Conservation (phyloP, 2,113 vertebrate genomes). For the Pleuronectes platessa region DNA sequence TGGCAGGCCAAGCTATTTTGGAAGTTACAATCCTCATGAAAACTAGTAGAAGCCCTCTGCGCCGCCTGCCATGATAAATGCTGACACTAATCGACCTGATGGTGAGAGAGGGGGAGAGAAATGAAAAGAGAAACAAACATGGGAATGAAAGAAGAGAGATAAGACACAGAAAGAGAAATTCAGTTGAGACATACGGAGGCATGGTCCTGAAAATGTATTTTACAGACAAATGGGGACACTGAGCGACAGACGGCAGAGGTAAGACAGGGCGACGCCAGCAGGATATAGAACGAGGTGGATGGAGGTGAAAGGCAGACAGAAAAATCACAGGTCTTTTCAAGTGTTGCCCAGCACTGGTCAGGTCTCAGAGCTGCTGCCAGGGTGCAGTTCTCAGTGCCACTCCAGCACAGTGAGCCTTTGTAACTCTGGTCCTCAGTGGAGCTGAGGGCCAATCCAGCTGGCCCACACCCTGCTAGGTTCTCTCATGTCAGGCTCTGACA, state of each 20-base stretch:
- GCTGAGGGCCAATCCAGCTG: conserved; percentile 61
- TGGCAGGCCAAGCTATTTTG: conserved; percentile 54
- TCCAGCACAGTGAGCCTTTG: conserved; percentile 73
- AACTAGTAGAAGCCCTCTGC: conserved; percentile 1
- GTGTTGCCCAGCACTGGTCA: conserved; percentile 57
- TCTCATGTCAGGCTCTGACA: conserved; percentile 59
- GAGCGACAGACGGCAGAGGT: neutral
- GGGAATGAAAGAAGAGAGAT: neutral
- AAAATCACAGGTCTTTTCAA: conserved; percentile 63
- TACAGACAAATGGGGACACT: neutral
- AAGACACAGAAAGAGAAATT: neutral
- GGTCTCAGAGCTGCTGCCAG: conserved; percentile 63
- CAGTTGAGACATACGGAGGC: too few species aligned
- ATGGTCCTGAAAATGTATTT: conserved; percentile 1
- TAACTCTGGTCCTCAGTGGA: conserved; percentile 64
- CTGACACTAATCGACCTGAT: conserved; percentile 8
- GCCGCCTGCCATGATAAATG: conserved; percentile 10
- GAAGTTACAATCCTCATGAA: conserved; percentile 30
- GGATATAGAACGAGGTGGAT: conserved; percentile 45
- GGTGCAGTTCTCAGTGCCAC: conserved; percentile 54
- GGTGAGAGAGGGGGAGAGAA: neutral
- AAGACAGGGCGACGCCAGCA: conserved; percentile 35
- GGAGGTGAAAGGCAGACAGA: conserved; percentile 59
- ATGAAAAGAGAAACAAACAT: neutral
- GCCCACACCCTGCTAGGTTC: conserved; percentile 49